phyloP scores from a whole-genome alignment of 2,113 vertebrate genomes.

The Benitochromis conjunctus region DNA sequence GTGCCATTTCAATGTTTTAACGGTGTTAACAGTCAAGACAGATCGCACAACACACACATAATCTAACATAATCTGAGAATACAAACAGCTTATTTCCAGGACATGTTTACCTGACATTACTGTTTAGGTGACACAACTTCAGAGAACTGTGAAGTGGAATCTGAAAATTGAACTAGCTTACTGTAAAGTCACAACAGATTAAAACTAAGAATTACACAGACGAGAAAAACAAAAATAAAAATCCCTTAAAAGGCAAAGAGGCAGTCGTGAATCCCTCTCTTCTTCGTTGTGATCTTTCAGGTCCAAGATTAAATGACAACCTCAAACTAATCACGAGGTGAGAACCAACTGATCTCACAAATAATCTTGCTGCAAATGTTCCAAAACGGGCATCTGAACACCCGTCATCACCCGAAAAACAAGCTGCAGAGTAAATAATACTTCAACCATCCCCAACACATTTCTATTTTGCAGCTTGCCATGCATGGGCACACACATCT shows the following conservation, averaged over 20 bases:
- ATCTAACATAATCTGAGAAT: neutral
- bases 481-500: conserved; percentile 34
- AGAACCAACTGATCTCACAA: neutral
- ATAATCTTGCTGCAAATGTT: neutral
- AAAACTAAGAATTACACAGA: neutral
- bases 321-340: neutral
- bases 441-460: conserved; percentile 6
- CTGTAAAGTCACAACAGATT: conserved; percentile 1
- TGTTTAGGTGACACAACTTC: neutral
- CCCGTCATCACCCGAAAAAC: neutral
- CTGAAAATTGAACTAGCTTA: neutral
- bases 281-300: neutral
- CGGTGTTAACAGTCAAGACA: neutral
- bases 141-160: neutral
- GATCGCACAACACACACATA: neutral
- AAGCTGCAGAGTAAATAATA: conserved; percentile 10
- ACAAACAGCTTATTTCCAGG: neutral
- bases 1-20: neutral
- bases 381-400: neutral
- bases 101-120: neutral
- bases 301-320: neutral
- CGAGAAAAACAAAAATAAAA: neutral
- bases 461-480: conserved; percentile 16
- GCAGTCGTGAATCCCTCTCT: neutral
- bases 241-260: neutral